Conservation (phyloP, 2,888 invertebrate species). For the Pemphredon lugubris region DNA sequence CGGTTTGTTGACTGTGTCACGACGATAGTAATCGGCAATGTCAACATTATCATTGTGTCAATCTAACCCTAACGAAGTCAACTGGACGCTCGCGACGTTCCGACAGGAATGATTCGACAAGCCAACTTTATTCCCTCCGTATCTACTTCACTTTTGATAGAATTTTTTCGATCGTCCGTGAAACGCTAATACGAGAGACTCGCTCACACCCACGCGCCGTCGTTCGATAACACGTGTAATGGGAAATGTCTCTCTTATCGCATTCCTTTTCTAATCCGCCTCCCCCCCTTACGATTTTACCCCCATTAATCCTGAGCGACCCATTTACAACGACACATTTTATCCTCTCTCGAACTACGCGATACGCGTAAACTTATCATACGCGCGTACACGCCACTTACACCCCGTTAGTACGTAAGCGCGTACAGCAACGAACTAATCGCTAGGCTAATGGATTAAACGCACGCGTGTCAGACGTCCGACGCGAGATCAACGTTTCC, state of each 20-base stretch:
- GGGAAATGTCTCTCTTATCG: not conserved
- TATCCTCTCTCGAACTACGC: not conserved
- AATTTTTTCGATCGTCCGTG: not conserved
- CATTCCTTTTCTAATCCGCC: not conserved
- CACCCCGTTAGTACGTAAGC: constrained; percentile 7
- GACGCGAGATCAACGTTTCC: no score
- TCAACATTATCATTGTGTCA: not conserved
- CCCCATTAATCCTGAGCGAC: constrained; percentile 2
- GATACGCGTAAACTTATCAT: no score
- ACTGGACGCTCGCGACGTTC: no score
- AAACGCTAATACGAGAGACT: not conserved
- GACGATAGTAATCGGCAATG: not conserved
- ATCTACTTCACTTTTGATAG: no score
- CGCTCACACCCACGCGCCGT: not conserved
- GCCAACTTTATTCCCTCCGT: no score
- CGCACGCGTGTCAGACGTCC: no score
- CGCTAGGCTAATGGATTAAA: not conserved
- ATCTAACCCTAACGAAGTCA: not conserved
- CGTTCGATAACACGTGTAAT: not conserved
- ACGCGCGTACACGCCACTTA: not conserved
- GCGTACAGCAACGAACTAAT: constrained; percentile 1
- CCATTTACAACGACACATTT: constrained; percentile 7
- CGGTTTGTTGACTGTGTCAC: not conserved
- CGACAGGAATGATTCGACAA: no score
- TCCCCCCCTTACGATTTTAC: not conserved